phyloP scores from a whole-genome alignment of 2,797 vertebrate genomes.

The Acropternis orthonyx region DNA sequence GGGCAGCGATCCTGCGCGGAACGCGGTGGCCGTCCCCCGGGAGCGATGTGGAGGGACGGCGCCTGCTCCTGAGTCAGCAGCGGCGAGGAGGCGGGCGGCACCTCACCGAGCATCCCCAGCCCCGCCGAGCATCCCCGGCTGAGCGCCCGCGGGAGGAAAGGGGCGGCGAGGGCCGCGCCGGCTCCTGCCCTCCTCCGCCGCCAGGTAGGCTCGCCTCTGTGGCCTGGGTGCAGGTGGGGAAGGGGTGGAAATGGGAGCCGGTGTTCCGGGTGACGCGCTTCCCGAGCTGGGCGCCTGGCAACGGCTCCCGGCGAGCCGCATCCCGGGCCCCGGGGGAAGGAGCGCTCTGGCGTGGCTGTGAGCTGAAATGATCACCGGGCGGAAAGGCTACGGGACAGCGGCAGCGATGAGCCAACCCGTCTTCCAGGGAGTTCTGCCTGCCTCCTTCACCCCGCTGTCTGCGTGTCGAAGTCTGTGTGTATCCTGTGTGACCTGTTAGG shows the following conservation, averaged over 20 bases:
- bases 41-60: not conserved
- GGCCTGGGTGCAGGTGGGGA: not conserved
- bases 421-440: not conserved
- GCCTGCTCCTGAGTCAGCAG: constrained; percentile 8
- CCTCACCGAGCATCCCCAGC: not conserved
- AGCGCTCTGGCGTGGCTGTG: not conserved
- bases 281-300: not conserved
- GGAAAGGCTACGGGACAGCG: not conserved
- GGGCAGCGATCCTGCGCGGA: not conserved
- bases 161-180: not conserved
- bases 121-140: not conserved
- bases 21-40: not conserved
- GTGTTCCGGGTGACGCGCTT: not conserved
- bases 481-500: not conserved
- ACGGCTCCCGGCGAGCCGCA: not conserved
- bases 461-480: not conserved
- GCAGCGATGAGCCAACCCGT: not conserved
- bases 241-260: not conserved
- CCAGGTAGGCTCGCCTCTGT: not conserved
- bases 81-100: not conserved
- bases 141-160: not conserved
- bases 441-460: not conserved
- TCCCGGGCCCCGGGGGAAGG: too few species aligned
- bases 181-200: not conserved
- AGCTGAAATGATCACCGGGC: not conserved